phyloP scores from a whole-genome alignment of 2,113 vertebrate species.

The Brienomyrus brachyistius region DNA sequence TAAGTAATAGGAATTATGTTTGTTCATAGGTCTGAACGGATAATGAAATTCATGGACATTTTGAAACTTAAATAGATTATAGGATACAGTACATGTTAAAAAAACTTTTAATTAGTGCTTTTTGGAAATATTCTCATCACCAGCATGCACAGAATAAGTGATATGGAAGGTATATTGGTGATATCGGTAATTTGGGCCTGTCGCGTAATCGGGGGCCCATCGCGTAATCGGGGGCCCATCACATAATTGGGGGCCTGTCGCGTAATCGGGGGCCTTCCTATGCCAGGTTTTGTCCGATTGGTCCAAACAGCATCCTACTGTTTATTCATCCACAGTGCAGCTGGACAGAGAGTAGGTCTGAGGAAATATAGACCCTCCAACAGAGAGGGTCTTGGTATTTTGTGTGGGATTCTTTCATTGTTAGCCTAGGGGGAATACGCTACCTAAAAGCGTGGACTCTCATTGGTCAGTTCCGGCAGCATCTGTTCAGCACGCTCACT shows the following conservation, averaged over 20 bases:
- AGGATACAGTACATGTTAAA: background rate
- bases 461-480: background rate
- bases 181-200: background rate
- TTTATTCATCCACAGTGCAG: background rate
- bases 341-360: background rate
- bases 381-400: constrained; percentile 43
- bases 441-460: background rate
- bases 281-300: background rate
- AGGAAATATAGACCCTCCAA: background rate
- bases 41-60: background rate
- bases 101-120: background rate
- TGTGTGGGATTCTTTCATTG: constrained; percentile 35
- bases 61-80: background rate
- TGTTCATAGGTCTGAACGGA: background rate
- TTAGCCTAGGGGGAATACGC: constrained; percentile 34
- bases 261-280: background rate
- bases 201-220: background rate
- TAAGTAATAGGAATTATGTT: background rate
- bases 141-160: background rate
- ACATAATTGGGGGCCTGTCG: background rate
- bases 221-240: background rate
- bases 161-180: background rate
- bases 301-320: background rate
- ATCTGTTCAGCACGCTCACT: background rate
- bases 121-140: background rate